Evolutionary conservation across 2,797 vertebrate species (phyloP).

Genomic region (Lacerta bilineata): DNA sequence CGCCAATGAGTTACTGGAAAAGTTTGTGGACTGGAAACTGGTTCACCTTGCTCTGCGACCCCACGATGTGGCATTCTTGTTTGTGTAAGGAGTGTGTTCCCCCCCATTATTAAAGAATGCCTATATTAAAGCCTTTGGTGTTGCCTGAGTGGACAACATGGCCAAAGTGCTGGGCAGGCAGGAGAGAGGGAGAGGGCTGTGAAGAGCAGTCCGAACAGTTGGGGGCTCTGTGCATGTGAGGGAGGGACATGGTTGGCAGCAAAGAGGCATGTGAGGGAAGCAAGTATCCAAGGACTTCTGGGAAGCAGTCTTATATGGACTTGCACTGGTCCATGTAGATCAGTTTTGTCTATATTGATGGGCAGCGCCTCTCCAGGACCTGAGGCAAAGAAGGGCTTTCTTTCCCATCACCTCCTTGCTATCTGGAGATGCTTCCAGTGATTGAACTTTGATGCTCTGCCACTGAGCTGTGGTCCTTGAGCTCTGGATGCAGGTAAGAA

Average conservation of each 20-base stretch:
- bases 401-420: too few species aligned
- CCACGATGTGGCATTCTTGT: constrained; percentile 67
- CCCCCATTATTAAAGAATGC: not conserved
- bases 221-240: not conserved
- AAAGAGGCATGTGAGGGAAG: not conserved
- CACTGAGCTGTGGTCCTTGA: not conserved
- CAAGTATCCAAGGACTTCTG: not conserved
- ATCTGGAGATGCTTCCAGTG: too few species aligned
- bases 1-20: constrained; percentile 55
- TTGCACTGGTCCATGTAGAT: not conserved
- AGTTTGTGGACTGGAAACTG: constrained; percentile 70
- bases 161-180: not conserved
- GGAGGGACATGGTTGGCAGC: not conserved
- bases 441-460: too few species aligned
- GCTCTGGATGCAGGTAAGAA: too few species aligned
- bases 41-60: constrained; percentile 62
- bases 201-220: too few species aligned
- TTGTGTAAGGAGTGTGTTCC: constrained; percentile 67
- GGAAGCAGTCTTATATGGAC: too few species aligned
- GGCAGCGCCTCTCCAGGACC: not conserved
- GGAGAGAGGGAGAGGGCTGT: not conserved
- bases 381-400: not conserved
- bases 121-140: not conserved
- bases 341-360: too few species aligned
- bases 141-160: not conserved